Evolutionary conservation across 2,113 vertebrate genomes (phyloP), one percentile per base, ranked within the genome.

Genomic region (Stercorarius parasiticus): DNA sequence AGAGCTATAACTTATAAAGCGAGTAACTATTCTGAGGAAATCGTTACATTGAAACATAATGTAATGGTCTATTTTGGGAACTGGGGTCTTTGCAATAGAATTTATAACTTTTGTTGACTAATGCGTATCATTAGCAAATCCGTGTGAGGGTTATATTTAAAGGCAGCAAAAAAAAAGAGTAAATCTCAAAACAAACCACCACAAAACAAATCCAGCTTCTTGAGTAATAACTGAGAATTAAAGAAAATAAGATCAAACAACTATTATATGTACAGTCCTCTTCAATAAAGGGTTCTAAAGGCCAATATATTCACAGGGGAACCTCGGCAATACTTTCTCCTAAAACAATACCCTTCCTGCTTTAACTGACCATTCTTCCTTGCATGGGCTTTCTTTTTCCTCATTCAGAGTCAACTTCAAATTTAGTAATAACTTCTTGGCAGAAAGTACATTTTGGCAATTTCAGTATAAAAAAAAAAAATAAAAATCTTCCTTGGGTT

Each of bases 91-190:
- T 88, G 86, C 82, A 58, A 72, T 4, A 78, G 83, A 83, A 91
- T 96, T 80, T 81, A 26, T 61, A 90, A 87, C 85, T 84, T 90
- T 94, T 88, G 80, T 81, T 93, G 85, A 72, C 13, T 69, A 18
- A 5, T 61, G 65, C 27, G 26, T n/a, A 21, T 64, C 58, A 26
- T 92, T 56, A 84, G 58, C 59, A 84, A 77, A 88, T 5, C 79
- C 4, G 0, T 21, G 29, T 38, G 79, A 64, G 62, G 45, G 45
- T 43, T 82, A 5, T 55, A 42, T 53, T 69, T 85, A 83, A 81
- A 90, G 34, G 15, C 40, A 83, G 62, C 4, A 64, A 36, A 52
- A 52, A 67, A 56, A 42, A 29, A 49, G 3, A 70, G 25, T 18
- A 34, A 82, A 82, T 67, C 53, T 58, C 56, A 64, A 69, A 90